Conservation (phyloP, 2,113 vertebrate genomes). For the Siniperca knerii region DNA sequence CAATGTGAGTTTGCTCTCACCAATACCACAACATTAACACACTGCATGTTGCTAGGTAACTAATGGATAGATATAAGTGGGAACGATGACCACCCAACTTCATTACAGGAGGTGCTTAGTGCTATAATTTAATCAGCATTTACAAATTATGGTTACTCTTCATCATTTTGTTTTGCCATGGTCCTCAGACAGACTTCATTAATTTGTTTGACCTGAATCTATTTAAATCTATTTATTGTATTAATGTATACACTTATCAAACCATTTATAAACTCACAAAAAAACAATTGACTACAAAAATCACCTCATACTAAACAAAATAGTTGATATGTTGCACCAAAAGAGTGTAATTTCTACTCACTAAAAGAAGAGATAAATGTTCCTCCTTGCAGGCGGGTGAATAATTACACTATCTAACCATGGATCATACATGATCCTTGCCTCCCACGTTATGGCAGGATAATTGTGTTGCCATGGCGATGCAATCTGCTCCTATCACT, state of each 20-base stretch:
- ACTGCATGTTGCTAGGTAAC: constrained; percentile 76
- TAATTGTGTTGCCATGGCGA: constrained; percentile 85
- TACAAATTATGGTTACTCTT: not conserved
- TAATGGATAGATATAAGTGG: constrained; percentile 61
- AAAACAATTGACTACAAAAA: not conserved
- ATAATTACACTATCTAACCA: constrained; percentile 78
- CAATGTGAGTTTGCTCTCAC: constrained; percentile 21
- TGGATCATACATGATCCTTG: constrained; percentile 78
- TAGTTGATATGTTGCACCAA: not conserved
- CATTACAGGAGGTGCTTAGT: constrained; percentile 20
- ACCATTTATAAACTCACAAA: not conserved
- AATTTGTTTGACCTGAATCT: not conserved
- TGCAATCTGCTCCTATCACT: constrained; percentile 77
- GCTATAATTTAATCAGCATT: constrained; percentile 23
- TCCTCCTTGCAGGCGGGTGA: constrained; percentile 50
- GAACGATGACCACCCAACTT: constrained; percentile 25
- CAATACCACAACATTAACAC: constrained; percentile 43
- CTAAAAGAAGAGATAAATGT: constrained; percentile 34
- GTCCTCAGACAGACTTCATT: not conserved
- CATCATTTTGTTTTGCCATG: constrained; percentile 26
- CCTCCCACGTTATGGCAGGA: constrained; percentile 80
- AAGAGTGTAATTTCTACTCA: not conserved
- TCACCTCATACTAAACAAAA: not conserved
- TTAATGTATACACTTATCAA: not conserved
- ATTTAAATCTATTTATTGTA: not conserved